Evolutionary conservation across 2,888 invertebrate genomes (phyloP), one percentile per base, ranked within the genome.

Genomic region (Uropetala carovei): DNA sequence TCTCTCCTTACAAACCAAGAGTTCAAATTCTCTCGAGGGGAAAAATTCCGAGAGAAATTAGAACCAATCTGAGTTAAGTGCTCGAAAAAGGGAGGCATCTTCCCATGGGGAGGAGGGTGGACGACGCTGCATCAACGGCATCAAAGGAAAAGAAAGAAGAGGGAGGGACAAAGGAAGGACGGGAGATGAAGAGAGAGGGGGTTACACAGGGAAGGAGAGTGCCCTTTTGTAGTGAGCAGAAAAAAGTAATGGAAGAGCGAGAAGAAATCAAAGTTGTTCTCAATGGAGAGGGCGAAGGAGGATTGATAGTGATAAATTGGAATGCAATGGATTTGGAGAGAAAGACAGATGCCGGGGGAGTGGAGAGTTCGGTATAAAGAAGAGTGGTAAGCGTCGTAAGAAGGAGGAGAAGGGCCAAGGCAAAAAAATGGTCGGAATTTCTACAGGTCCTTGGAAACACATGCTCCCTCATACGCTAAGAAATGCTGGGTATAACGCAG

Each of bases 41-140:
- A 64, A 59, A 43, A 56, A 43, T 68, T 64, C 60, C 43, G 43
- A 9, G 64, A 43, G 64, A 89, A 89, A 89, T 89, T 89, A 89
- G 89, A 89, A 89, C 89, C 89, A 89, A 89, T 89, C 89, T 64
- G 43, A 68, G 68, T 68, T 89, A 89, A 89, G 89, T 89, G 89
- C 64, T 89, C 89, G 60, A 89, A 89, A 89, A 64, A 89, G 56
- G 56, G 43, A 68, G 30, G 30, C 60, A 86, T 89, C 59, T 30
- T 60, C 86, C 86, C 18, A 86, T 2, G 86, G 68, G 59, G 68
- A n/a, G 18, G 43, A 27, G 9, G 56, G 57, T 9, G n/a, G 56
- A 56, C 14, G 64, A 9, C 11, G 68, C 10, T 64, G 56, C 60
- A n/a, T 60, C 14, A 27, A 57, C 43, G 43, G 64, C 27, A n/a